Evolutionary conservation across 2,888 invertebrate genomes (phyloP).

Genomic region (Pandemis corylana): DNA sequence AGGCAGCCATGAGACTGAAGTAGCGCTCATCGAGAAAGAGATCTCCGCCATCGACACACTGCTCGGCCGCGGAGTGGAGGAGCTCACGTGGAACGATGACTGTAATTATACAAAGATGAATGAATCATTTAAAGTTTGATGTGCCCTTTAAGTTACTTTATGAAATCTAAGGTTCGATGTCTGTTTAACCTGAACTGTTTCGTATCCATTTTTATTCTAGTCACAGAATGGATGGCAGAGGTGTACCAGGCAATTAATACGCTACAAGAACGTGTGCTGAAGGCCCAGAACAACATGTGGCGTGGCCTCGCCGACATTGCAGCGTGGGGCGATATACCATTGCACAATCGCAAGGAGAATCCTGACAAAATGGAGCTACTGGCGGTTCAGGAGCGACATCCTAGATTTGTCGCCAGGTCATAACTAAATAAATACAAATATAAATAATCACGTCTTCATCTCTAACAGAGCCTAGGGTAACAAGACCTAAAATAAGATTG

Average conservation of each 20-base stretch:
- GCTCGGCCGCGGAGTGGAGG: slow-evolving; percentile 88
- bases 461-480: no score
- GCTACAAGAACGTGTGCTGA: slow-evolving; percentile 88
- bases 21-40: slow-evolving; percentile 90
- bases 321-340: slow-evolving; percentile 89
- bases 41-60: slow-evolving; percentile 89
- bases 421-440: background rate
- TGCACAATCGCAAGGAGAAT: slow-evolving; percentile 88
- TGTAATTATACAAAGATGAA: slow-evolving; percentile 76
- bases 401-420: slow-evolving; percentile 82
- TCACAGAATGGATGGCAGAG: slow-evolving; percentile 88
- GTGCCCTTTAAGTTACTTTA: background rate
- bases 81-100: slow-evolving; percentile 92
- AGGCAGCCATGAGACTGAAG: slow-evolving; percentile 91
- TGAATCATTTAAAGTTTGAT: no score
- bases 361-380: slow-evolving; percentile 72
- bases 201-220: slow-evolving; percentile 50
- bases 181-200: background rate
- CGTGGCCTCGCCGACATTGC: slow-evolving; percentile 84
- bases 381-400: slow-evolving; percentile 82
- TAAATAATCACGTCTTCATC: no score
- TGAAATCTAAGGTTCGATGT: background rate
- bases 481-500: no score
- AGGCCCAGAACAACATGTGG: slow-evolving; percentile 88
- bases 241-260: slow-evolving; percentile 88